phyloP scores from a whole-genome alignment of 2,888 invertebrate species.

The Augochlorella aurata region DNA sequence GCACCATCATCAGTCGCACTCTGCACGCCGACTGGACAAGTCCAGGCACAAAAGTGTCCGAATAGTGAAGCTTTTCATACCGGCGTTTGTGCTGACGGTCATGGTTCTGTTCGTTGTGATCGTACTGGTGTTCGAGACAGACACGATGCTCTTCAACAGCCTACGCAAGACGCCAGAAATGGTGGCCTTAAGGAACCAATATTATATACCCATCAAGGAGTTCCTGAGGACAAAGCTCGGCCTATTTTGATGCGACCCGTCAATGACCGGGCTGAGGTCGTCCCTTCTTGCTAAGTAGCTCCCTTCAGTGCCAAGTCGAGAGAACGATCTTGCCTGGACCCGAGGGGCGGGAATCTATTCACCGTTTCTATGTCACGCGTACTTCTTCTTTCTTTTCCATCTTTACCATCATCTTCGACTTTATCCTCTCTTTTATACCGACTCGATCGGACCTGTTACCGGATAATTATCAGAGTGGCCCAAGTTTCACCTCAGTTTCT shows the following conservation, averaged over 20 bases:
- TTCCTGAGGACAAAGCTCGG: conserved; percentile 87
- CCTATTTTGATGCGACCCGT: conserved; percentile 84
- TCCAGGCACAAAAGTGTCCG: conserved; percentile 77
- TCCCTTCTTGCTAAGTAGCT: conserved; percentile 64
- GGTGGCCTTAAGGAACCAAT: conserved; percentile 88
- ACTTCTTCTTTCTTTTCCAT: conserved; percentile 15
- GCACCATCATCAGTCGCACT: conserved; percentile 50
- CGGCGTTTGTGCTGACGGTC: conserved; percentile 90
- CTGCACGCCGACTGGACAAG: conserved; percentile 64
- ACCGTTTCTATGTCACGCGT: conserved; percentile 28
- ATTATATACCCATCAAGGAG: conserved; percentile 92
- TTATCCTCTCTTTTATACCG: not conserved
- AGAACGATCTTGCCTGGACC: conserved; percentile 49
- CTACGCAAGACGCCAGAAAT: conserved; percentile 91
- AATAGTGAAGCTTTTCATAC: conserved; percentile 88
- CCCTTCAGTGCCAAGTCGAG: conserved; percentile 70
- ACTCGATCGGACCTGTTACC: not conserved
- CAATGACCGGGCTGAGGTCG: conserved; percentile 57
- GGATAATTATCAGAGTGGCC: not conserved
- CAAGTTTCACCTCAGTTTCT: not conserved
- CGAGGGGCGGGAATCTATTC: conserved; percentile 32
- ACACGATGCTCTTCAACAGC: conserved; percentile 87
- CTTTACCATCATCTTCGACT: conserved; percentile 1
- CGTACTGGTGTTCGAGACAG: conserved; percentile 90
- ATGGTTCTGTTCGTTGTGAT: conserved; percentile 87